Percentiles rank a stretch among this genome's conserved stretches.
These are phyloP conservation scores for Caenorhabditis afra DNA, from an alignment of 2,888 invertebrate genomes.

Conservation along the genomic window DNA sequence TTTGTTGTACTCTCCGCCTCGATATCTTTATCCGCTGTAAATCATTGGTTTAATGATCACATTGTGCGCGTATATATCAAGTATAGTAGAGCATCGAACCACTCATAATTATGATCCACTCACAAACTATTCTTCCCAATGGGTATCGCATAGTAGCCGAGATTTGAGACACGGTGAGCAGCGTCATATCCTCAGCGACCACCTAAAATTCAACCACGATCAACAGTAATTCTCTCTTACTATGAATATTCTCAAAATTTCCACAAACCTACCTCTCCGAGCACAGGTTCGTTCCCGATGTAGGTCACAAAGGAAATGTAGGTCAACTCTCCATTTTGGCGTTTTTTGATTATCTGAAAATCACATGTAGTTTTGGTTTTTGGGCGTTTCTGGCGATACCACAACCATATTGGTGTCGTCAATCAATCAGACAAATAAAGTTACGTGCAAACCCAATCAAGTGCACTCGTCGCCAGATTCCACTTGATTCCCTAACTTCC, in stretches of 20 bases:
- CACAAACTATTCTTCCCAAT: conserved; percentile 42
- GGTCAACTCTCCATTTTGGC: conserved; percentile 26
- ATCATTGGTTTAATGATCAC: not conserved
- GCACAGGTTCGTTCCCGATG: conserved; percentile 31
- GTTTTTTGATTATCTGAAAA: conserved; percentile 55
- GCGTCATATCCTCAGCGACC: conserved; percentile 56
- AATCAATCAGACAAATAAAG: conserved; percentile 30
- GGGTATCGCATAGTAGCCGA: conserved; percentile 60
- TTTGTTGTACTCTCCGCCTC: conserved; percentile 40
- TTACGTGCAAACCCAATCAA: conserved; percentile 17
- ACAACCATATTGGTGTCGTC: not conserved
- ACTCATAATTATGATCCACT: not conserved
- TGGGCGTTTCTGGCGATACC: conserved; percentile 3
- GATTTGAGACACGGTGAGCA: conserved; percentile 53
- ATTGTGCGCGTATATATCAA: not conserved
- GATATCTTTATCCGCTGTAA: conserved; percentile 55
- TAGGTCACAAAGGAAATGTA: conserved; percentile 55
- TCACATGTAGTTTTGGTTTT: no score
- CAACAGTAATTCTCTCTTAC: no score
- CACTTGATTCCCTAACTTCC: not conserved
- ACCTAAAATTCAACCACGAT: conserved; percentile 58
- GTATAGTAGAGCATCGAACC: no score
- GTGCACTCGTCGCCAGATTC: not conserved
- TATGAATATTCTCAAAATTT: not conserved
- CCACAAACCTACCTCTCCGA: conserved; percentile 51